A percentile compares a stretch with the other conserved stretches of the same genome.
Conservation (phyloP, 2,888 invertebrate genomes). For the Uloborus plumipes region DNA sequence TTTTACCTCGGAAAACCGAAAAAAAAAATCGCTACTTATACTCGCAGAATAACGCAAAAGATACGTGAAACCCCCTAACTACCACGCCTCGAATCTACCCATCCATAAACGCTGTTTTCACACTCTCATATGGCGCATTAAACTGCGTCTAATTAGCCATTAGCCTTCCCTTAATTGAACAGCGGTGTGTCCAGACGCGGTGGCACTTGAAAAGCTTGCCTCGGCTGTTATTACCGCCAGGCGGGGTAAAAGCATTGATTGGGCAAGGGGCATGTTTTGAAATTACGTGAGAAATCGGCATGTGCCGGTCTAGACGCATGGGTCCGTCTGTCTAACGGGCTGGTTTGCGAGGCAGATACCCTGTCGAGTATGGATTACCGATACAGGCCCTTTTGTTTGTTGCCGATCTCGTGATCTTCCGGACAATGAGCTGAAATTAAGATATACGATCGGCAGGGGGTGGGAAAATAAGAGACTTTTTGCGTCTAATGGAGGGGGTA, state of each 20-base stretch:
- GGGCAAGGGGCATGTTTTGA: constrained; percentile 45
- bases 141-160: constrained; percentile 60
- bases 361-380: constrained; percentile 48
- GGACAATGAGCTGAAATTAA: constrained; percentile 13
- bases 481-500: too few species aligned
- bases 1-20: too few species aligned
- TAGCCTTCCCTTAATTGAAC: constrained; percentile 60
- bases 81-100: constrained; percentile 24
- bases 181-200: constrained; percentile 39
- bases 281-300: constrained; percentile 58
- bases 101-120: constrained; percentile 59
- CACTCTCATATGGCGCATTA: constrained; percentile 55
- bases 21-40: too few species aligned
- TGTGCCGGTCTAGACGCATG: constrained; percentile 52
- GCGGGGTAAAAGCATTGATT: constrained; percentile 39
- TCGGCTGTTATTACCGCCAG: constrained; percentile 1
- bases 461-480: too few species aligned
- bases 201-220: constrained; percentile 26
- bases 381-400: constrained; percentile 12
- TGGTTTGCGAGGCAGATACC: not conserved
- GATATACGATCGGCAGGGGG: too few species aligned
- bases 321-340: constrained; percentile 5
- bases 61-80: not conserved
- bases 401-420: constrained; percentile 11
- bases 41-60: too few species aligned